phyloP scores from a whole-genome alignment of 2,113 vertebrate genomes.

The Perccottus glenii region DNA sequence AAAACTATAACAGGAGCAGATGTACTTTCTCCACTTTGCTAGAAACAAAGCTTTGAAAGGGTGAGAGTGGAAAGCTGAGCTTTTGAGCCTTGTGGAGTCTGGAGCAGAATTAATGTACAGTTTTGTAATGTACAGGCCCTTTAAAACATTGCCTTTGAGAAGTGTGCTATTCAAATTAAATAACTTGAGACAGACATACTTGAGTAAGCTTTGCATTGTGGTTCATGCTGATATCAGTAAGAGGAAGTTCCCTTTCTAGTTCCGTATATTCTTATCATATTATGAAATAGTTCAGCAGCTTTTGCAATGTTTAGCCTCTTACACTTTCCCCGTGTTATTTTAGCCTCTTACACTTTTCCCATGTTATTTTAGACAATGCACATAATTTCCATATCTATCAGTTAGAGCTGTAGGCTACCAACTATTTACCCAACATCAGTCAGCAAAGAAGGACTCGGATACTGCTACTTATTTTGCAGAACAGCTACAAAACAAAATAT shows the following conservation, averaged over 20 bases:
- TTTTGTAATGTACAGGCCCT: background rate
- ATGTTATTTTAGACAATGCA: background rate
- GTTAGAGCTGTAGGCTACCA: background rate
- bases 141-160: background rate
- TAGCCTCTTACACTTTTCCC: background rate
- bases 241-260: conserved; percentile 48
- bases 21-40: background rate
- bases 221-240: conserved; percentile 5
- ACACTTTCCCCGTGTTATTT: conserved; percentile 7
- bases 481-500: background rate
- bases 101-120: background rate
- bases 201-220: background rate
- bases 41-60: too few species aligned
- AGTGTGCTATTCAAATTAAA: background rate
- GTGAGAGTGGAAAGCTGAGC: too few species aligned
- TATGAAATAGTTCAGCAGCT: conserved; percentile 42
- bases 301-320: conserved; percentile 34
- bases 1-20: background rate
- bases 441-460: conserved; percentile 25
- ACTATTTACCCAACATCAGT: conserved; percentile 1
- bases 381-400: background rate
- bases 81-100: too few species aligned
- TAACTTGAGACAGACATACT: background rate
- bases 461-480: background rate
- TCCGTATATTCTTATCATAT: conserved; percentile 43